Percentiles rank a stretch among this genome's conserved stretches.
These are phyloP conservation scores for Onychostoma macrolepis DNA, from an alignment of 2,113 vertebrate genomes.

Conservation along the genomic window DNA sequence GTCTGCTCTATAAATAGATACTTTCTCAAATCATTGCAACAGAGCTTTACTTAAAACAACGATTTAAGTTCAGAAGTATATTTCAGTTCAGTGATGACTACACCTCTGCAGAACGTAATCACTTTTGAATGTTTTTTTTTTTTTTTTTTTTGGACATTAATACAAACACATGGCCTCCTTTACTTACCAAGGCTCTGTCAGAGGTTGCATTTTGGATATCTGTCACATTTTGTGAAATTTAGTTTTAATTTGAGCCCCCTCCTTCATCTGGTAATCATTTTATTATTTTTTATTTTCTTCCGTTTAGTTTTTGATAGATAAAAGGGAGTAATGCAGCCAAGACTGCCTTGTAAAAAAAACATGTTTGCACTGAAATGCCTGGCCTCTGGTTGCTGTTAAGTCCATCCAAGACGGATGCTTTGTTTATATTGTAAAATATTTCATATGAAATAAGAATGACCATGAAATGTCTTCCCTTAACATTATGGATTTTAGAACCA, in stretches of 20 bases:
- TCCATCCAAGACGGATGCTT: conserved; percentile 88
- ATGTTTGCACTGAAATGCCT: conserved; percentile 91
- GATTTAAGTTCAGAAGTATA: conserved; percentile 1
- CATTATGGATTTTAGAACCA: conserved; percentile 92
- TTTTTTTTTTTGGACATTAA: not conserved
- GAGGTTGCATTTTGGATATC: conserved; percentile 46
- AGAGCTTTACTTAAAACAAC: conserved; percentile 2
- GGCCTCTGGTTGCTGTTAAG: conserved; percentile 91
- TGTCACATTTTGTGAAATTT: conserved; percentile 30
- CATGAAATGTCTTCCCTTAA: conserved; percentile 98
- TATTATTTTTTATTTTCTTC: not conserved
- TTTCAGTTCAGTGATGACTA: not conserved
- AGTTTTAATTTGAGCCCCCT: not conserved
- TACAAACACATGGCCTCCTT: conserved; percentile 4
- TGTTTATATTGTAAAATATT: conserved; percentile 95
- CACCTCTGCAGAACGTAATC: not conserved
- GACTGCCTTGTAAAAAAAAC: conserved; percentile 92
- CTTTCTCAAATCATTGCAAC: not conserved
- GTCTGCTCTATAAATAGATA: conserved; percentile 3
- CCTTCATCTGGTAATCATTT: not conserved
- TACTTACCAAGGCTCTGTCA: conserved; percentile 30
- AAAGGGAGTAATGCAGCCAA: conserved; percentile 80
- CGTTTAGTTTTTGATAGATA: conserved; percentile 49
- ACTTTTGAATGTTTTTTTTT: not conserved
- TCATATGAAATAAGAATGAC: conserved; percentile 91